Base-by-base conservation (phyloP, 2,888 invertebrate species). In the Chaitophorus viminalis region DNA sequence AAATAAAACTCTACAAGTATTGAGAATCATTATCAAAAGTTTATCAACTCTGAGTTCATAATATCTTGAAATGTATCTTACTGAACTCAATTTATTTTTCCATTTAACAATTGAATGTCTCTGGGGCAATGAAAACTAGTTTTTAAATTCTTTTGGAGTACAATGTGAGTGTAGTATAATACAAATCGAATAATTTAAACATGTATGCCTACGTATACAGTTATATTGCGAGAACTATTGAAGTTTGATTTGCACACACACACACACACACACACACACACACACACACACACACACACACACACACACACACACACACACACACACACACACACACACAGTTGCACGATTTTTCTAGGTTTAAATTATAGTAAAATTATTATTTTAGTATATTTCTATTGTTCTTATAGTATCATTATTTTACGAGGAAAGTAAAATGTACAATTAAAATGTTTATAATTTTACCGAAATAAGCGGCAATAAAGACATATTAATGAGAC, bases 41-140 rank as follows among this genome's bases (percentile, higher is more conserved):
- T 77, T 77, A 52, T 77, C 77, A 31, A 77, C 31, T 31, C 31
- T 4, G 29, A 77, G 76, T 76, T 76, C 29, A 9, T 46, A 76
- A 76, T 76, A 77, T 31, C 52, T 77, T 25, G 52, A 77, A 54
- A 77, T 52, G 31, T 77, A 77, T 77, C 52, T 77, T 25, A 31
- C 21, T 21, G 77, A 77, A 77, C 31, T 31, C 77, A 52, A 77
- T 77, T 77, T 11, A 11, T 68, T 77, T 52, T 54, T 77, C 21
- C 29, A 31, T 77, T 77, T 52, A 21, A 77, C 77, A 77, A 77
- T 54, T 52, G 46, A 77, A 77, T 31, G 77, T 77, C 77, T 54
- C 52, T 21, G 52, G 77, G 76, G 77, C 31, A 52, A 77, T 77
- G 25, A 77, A 77, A 52, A 77, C 77, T 77, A 77, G 29, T 77